A percentile compares a stretch with the other conserved stretches of the same genome.
phyloP scores from a whole-genome alignment of 2,797 vertebrate species.

The Glossophaga mutica region DNA sequence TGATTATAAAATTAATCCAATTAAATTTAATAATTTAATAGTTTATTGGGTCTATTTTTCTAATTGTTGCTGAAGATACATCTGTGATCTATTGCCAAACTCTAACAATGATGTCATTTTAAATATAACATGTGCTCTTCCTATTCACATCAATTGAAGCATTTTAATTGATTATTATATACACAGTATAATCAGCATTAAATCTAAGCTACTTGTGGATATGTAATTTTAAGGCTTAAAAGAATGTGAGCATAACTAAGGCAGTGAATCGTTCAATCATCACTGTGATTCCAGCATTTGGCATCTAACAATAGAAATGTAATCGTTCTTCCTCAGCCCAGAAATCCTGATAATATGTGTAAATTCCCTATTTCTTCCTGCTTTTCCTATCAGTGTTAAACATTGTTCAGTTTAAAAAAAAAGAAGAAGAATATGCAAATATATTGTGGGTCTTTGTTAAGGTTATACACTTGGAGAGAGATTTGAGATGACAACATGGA shows the following conservation, averaged over 20 bases:
- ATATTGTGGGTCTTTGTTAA: not conserved
- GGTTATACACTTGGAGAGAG: not conserved
- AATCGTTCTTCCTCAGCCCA: not conserved
- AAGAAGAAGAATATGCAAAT: not conserved
- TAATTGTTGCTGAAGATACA: not conserved
- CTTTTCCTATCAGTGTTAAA: not conserved
- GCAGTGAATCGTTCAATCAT: not conserved
- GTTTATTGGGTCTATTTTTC: not conserved
- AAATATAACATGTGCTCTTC: not conserved
- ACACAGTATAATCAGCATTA: not conserved
- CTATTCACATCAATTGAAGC: not conserved
- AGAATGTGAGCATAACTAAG: not conserved
- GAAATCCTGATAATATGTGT: not conserved
- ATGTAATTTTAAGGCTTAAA: not conserved
- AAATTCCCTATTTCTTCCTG: not conserved
- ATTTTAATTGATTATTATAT: not conserved
- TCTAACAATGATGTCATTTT: not conserved
- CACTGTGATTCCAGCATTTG: not conserved
- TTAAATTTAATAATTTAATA: not conserved
- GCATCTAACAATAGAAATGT: not conserved
- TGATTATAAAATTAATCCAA: not conserved
- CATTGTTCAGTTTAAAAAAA: not conserved
- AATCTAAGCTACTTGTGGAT: not conserved
- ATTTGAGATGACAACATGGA: not conserved
- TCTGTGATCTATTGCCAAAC: not conserved